Base-by-base conservation (phyloP, 2,797 vertebrate genomes). In the Anabacerthia variegaticeps region DNA sequence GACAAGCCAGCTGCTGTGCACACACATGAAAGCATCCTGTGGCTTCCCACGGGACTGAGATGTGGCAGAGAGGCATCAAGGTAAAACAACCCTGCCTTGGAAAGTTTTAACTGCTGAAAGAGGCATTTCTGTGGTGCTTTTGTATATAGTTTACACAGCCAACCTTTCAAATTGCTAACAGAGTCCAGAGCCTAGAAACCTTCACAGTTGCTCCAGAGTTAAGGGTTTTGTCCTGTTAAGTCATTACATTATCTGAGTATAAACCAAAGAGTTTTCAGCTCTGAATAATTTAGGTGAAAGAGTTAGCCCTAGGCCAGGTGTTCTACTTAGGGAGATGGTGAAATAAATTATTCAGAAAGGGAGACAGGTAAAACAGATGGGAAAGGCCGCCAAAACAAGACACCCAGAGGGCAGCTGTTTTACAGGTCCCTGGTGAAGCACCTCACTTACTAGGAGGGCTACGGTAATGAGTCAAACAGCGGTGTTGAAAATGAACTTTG, bases 211-310 rank as follows among this genome's bases (percentile, higher is more conserved):
- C 95, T 97, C 95, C 80, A 91, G 82, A 95, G 83, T 94, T 97
- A 91, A 95, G 73, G 88, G 67, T 63, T 96, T 98, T 97, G 95
- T 97, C 87, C 88, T 88, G 65, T 85, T 91, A 93, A 97, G 96
- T 96, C 96, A 97, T 97, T 97, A 97, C 96, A 94, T 98, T 98
- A 98, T 98, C 97, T 96, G 94, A 96, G 95, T 96, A 97, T 97
- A 96, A 96, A 98, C 95, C 92, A 96, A 96, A 98, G 96, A 97
- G 97, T 98, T 98, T 97, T 98, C 96, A 95, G 95, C 93, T 93
- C 93, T 98, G 96, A 99, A 99, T 99, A 98, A 98, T 99, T 98
- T 97, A 99, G 92, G 92, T 83, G 97, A 96, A 96, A 97, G 96
- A 95, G 95, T 98, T 97, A 98, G 97, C 98, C 97, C 97, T 97